phyloP scores from a whole-genome alignment of 2,113 vertebrate species.

The Peromyscus californicus region DNA sequence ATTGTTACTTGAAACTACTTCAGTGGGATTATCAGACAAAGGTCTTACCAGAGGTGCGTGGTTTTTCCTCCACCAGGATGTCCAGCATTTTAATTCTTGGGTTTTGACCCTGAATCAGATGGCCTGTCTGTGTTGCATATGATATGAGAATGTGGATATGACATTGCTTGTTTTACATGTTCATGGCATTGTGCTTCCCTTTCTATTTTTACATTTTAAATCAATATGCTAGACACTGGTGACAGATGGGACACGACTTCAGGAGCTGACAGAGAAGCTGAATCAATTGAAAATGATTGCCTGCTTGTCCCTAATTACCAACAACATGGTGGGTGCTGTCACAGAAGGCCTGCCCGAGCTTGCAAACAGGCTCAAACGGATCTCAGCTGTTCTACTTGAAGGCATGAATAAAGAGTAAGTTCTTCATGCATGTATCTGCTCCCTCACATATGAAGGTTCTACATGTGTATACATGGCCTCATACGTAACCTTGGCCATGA shows the following conservation, averaged over 20 bases:
- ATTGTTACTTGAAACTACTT: constrained; percentile 92
- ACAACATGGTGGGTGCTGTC: constrained; percentile 90
- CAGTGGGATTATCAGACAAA: constrained; percentile 90
- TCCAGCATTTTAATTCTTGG: background rate
- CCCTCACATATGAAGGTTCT: background rate
- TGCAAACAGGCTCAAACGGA: constrained; percentile 91
- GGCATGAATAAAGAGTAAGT: constrained; percentile 94
- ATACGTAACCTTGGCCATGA: background rate
- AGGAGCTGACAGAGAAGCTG: constrained; percentile 92
- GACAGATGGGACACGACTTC: constrained; percentile 93
- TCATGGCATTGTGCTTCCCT: constrained; percentile 58
- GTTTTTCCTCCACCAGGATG: background rate
- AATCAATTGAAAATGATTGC: constrained; percentile 91
- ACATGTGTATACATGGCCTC: too few relatives aligned
- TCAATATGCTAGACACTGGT: constrained; percentile 90
- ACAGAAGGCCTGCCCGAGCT: constrained; percentile 90
- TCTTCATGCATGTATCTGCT: background rate
- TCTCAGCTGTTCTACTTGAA: constrained; percentile 92
- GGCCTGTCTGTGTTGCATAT: background rate
- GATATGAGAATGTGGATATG: background rate
- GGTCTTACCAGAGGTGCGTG: constrained; percentile 93
- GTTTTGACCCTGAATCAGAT: background rate
- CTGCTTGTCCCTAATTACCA: constrained; percentile 93
- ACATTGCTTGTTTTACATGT: constrained; percentile 29
- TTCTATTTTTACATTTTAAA: constrained; percentile 72